These are phyloP conservation scores for Torymus auratus DNA, from an alignment of 2,888 invertebrate genomes.

Conservation along the genomic window DNA sequence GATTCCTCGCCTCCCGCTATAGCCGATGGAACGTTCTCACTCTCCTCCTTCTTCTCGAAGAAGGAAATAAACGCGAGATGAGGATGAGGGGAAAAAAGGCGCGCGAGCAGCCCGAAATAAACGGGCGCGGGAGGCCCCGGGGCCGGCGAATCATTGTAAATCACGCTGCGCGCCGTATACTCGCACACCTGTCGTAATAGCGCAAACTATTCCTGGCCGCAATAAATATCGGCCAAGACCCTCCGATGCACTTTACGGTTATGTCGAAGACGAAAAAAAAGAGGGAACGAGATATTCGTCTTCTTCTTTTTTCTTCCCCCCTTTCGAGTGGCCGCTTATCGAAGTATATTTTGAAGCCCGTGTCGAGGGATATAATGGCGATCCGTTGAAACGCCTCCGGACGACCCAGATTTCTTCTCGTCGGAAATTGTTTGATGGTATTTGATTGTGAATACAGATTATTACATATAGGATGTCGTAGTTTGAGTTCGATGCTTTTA, in stretches of 20 bases:
- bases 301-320: neutral
- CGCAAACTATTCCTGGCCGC: conserved; percentile 43
- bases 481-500: too few relatives aligned
- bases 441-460: too few relatives aligned
- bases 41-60: neutral
- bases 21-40: neutral
- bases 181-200: conserved; percentile 57
- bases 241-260: conserved; percentile 52
- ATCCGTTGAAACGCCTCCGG: too few relatives aligned
- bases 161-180: conserved; percentile 47
- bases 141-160: conserved; percentile 62
- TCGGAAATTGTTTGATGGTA: too few relatives aligned
- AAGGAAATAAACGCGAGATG: neutral
- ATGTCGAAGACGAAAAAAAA: neutral
- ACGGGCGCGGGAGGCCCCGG: conserved; percentile 52
- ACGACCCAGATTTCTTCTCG: too few relatives aligned
- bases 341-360: neutral
- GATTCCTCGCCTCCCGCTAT: neutral
- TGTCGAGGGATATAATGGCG: too few relatives aligned
- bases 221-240: conserved; percentile 44
- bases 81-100: neutral
- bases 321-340: conserved; percentile 3
- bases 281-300: neutral
- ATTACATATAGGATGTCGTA: too few relatives aligned
- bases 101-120: conserved; percentile 56